Conservation (phyloP, 2,888 invertebrate genomes). For the Bhutanitis thaidina region DNA sequence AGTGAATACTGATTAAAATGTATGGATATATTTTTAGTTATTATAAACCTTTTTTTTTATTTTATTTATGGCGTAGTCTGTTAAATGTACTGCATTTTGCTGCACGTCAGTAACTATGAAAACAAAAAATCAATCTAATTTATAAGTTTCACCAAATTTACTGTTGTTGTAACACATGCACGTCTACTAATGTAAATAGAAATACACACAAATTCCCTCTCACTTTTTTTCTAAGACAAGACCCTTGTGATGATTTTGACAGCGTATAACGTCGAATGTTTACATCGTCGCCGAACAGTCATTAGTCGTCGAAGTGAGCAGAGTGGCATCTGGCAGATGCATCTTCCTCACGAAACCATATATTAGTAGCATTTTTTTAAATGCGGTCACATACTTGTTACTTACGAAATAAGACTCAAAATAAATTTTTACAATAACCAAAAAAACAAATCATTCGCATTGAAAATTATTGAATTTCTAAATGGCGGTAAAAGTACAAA, state of each 20-base stretch:
- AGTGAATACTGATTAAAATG: too few relatives aligned
- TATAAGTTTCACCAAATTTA: not conserved
- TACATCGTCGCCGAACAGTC: conserved; percentile 70
- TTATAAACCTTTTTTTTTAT: too few relatives aligned
- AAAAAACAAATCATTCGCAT: not conserved
- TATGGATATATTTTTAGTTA: too few relatives aligned
- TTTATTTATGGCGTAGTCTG: too few relatives aligned
- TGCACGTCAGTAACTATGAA: not conserved
- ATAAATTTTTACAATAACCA: not conserved
- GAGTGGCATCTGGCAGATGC: conserved; percentile 62
- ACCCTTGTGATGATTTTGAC: conserved; percentile 63
- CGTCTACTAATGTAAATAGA: conserved; percentile 29
- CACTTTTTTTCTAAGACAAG: conserved; percentile 40
- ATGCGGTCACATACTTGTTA: not conserved
- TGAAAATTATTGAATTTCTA: conserved; percentile 34
- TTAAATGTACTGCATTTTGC: too few relatives aligned
- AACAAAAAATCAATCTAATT: not conserved
- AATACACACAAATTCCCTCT: conserved; percentile 39
- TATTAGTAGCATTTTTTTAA: not conserved
- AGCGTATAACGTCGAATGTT: conserved; percentile 60
- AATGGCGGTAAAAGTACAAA: too few relatives aligned
- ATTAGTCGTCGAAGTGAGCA: conserved; percentile 67
- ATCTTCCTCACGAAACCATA: conserved; percentile 35
- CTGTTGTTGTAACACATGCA: not conserved
- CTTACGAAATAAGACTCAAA: conserved; percentile 16